Base-by-base conservation (phyloP, 2,888 invertebrate species). In the Chrysolina americana region DNA sequence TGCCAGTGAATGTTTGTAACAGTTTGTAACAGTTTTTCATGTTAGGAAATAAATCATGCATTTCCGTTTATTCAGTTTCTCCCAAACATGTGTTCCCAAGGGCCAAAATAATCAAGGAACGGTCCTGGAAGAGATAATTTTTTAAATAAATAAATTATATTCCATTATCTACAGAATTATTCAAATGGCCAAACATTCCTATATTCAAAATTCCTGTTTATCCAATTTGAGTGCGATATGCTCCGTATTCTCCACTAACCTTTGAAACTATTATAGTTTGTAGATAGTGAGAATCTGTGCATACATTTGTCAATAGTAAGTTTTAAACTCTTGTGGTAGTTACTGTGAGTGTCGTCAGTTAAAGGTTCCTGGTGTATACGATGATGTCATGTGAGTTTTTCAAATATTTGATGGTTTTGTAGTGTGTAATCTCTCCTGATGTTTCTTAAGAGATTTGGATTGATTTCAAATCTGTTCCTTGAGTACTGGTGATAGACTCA, bases 301-400 rank as follows among this genome's bases (percentile, higher is more conserved):
- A 21, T 21, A 53, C 17, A 53, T 53, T 53, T 53, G 11, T 53
- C 44, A 10, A 53, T 53, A 11, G 21, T 21, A 53, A n/a, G 53
- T 53, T 21, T 53, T 21, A 21, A 21, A 19, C 21, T 53, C 21
- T 53, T 53, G 53, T 53, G 19, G 11, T 53, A 17, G 53, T 19
- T 53, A n/a, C 1, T 13, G 3, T 21, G 53, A 53, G 53, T 19
- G 53, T 21, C 53, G 19, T 21, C 21, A 23, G n/a, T 23, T 63
- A 8, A 53, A 53, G 10, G 19, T 21, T 53, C 4, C 13, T 53
- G 3, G 19, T 21, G 10, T 13, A 17, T 11, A 17, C 11, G 11
- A 53, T 17, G 17, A 48, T 48, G 48, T 17, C 4, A 21, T 21
- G 53, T 53, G 21, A 53, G 53, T 53, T 53, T 53, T 53, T 53